Conservation (phyloP, 1,140 invertebrate species). For the Pseudobourletiella spinata region DNA sequence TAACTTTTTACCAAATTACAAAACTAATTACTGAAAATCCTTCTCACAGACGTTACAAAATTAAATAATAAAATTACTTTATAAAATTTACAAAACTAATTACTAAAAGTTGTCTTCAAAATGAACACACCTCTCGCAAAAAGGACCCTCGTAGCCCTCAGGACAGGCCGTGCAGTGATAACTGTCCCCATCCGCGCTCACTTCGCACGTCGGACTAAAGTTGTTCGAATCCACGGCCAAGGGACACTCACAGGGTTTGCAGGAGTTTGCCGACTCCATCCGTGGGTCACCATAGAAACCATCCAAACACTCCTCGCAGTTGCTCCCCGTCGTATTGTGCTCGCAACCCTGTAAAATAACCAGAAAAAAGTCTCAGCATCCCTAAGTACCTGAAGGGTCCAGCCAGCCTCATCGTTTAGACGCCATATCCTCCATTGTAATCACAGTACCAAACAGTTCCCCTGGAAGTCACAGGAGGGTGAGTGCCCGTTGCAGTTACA, state of each 20-base stretch:
- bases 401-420: no score
- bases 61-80: neutral
- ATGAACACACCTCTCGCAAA: slow-evolving; percentile 28
- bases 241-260: slow-evolving; percentile 80
- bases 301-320: slow-evolving; percentile 74
- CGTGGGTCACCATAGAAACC: slow-evolving; percentile 89
- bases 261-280: slow-evolving; percentile 61
- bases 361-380: slow-evolving; percentile 6
- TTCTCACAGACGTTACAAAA: no score
- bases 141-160: slow-evolving; percentile 70
- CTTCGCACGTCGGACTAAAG: slow-evolving; percentile 76
- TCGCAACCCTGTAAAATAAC: slow-evolving; percentile 49
- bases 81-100: neutral
- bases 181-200: slow-evolving; percentile 53
- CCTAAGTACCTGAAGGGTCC: no score
- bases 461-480: slow-evolving; percentile 65
- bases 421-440: no score
- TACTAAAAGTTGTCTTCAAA: neutral
- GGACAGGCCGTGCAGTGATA: slow-evolving; percentile 86
- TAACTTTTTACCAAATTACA: no score
- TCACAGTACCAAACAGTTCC: slow-evolving; percentile 65
- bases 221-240: slow-evolving; percentile 62
- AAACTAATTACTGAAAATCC: no score
- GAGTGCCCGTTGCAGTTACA: slow-evolving; percentile 88
- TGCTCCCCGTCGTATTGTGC: slow-evolving; percentile 58